Evolutionary conservation across 2,113 vertebrate genomes (phyloP), one percentile per base, ranked within the genome.

Genomic region (Eulemur macaco): DNA sequence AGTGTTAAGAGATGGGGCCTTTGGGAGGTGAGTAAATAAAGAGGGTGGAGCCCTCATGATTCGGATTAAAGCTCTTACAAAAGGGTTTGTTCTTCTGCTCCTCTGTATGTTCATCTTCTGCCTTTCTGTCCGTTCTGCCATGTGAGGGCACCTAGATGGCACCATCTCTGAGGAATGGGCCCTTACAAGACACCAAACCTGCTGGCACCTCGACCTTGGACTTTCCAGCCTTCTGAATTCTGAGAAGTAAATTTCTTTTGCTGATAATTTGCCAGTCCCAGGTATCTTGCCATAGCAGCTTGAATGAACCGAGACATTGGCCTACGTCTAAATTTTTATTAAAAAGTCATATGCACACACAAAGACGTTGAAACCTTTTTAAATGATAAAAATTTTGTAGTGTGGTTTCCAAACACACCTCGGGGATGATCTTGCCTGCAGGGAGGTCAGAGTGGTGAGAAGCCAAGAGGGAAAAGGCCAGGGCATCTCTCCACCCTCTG

Each of bases 301-400:
- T 37, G 42, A 42, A 45, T 37, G 42, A 15, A 64, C 29, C 0
- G 21, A 71, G 31, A 4, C 64, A 87, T 27, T 50, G 37, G 15
- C 29, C 56, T 90, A 78, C 42, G 11, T 73, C 27, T 45, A 18
- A 64, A 42, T 42, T 54, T 63, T 85, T 56, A 76, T 47, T 45
- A 80, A 88, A 86, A 15, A 37, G 17, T 29, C 52, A 82, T 8
- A 18, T 73, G 82, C 80, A 54, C 29, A 50, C n/a, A 97, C 58
- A 95, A 58, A 34, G 89, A 94, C 89, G 97, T 78, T 97, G 96
- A 98, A 98, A 6, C 15, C 96, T 97, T 97, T 98, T 98, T 97
- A 98, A 97, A 66, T 15, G 10, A 63, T 63, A 18, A 76, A 80
- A 21, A 37, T 37, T 34, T 15, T 82, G 45, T 89, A 86, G 39